These are phyloP conservation scores for Gonioctena quinquepunctata DNA, from an alignment of 1,140 invertebrate genomes.

Conservation along the genomic window DNA sequence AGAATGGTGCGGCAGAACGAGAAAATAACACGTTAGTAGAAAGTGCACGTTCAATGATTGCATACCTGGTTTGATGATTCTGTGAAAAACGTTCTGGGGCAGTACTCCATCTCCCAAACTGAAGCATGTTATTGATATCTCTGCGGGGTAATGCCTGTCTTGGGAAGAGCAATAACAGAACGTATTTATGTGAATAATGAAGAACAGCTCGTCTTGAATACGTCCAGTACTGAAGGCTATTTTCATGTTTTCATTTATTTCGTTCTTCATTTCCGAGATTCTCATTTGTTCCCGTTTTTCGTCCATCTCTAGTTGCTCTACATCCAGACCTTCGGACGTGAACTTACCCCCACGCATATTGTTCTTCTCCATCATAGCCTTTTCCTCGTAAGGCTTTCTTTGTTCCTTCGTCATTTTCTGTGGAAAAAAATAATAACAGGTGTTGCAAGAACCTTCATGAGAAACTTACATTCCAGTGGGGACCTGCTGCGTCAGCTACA, in stretches of 20 bases:
- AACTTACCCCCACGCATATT: slow-evolving; percentile 10
- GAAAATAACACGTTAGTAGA: too few species aligned
- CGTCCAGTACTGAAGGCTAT: slow-evolving; percentile 10
- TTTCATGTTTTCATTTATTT: slow-evolving; percentile 23
- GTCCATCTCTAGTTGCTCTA: slow-evolving; percentile 22
- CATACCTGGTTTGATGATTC: slow-evolving; percentile 59
- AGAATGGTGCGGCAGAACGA: too few species aligned
- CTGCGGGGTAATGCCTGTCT: slow-evolving; percentile 53
- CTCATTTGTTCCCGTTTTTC: slow-evolving; percentile 21
- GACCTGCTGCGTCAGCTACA: slow-evolving; percentile 24
- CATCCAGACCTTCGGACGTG: slow-evolving; percentile 32
- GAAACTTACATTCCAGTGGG: slow-evolving; percentile 37
- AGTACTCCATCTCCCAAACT: slow-evolving; percentile 59
- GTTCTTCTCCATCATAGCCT: slow-evolving; percentile 19
- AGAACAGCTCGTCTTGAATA: slow-evolving; percentile 47
- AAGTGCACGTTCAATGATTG: too few species aligned
- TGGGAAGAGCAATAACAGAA: slow-evolving; percentile 46
- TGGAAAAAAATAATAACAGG: slow-evolving; percentile 4
- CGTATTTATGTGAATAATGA: slow-evolving; percentile 57
- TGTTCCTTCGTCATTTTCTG: slow-evolving; percentile 34
- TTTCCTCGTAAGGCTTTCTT: slow-evolving; percentile 32
- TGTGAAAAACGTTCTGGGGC: slow-evolving; percentile 57
- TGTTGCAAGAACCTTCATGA: background rate
- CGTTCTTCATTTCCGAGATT: slow-evolving; percentile 21
- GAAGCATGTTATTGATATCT: slow-evolving; percentile 54